Percentiles rank a stretch among this genome's conserved stretches.
Conservation (phyloP, 2,888 invertebrate genomes). For the Parthenolecanium corni region DNA sequence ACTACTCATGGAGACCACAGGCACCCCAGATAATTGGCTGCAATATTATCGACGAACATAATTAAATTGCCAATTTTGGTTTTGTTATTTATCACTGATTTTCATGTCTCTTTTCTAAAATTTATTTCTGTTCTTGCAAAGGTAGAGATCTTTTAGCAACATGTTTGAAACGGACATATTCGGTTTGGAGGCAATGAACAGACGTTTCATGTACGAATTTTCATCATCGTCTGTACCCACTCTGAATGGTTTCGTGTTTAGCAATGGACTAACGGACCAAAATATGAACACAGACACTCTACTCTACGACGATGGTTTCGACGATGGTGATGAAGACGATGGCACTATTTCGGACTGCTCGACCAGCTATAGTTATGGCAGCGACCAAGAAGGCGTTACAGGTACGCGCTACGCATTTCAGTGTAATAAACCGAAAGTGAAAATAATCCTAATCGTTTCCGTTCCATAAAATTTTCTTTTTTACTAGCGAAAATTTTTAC, state of each 20-base stretch:
- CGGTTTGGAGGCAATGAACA: conserved; percentile 18
- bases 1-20: too few relatives aligned
- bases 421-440: too few relatives aligned
- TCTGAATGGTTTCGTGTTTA: conserved; percentile 14
- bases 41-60: too few relatives aligned
- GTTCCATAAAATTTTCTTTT: too few relatives aligned
- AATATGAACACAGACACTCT: conserved; percentile 6
- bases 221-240: conserved; percentile 7
- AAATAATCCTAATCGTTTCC: too few relatives aligned
- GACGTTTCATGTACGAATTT: conserved; percentile 21
- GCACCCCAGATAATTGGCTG: too few relatives aligned
- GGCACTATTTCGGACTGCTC: conserved; percentile 49
- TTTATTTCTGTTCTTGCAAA: conserved; percentile 12
- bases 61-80: too few relatives aligned
- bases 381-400: conserved; percentile 69
- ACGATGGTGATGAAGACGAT: conserved; percentile 43
- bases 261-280: conserved; percentile 5
- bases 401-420: too few relatives aligned
- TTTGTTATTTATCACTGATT: too few relatives aligned
- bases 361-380: conserved; percentile 59
- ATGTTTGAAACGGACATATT: conserved; percentile 22
- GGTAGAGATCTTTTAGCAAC: conserved; percentile 8
- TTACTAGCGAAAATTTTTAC: too few relatives aligned
- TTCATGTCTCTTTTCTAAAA: too few relatives aligned
- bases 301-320: conserved; percentile 20